These are phyloP conservation scores for Xestia c-nigrum DNA, from an alignment of 2,888 invertebrate species.

Conservation along the genomic window DNA sequence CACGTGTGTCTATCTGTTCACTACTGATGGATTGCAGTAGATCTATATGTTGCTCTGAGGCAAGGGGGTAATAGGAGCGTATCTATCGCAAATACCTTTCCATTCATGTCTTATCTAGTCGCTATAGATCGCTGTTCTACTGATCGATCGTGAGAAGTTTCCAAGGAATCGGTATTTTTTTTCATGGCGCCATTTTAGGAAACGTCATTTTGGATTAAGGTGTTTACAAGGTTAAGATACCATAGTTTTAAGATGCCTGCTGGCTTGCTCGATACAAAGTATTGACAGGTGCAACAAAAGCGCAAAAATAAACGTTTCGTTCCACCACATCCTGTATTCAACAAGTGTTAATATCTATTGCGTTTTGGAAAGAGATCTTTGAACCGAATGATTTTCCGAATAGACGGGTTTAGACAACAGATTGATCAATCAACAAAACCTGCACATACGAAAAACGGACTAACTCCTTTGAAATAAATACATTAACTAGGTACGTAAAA, in stretches of 20 bases:
- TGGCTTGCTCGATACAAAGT: background rate
- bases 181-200: background rate
- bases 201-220: background rate
- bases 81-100: slow-evolving; percentile 44
- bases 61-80: slow-evolving; percentile 52
- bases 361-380: background rate
- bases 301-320: no score
- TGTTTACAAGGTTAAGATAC: background rate
- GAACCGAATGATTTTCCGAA: background rate
- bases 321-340: background rate
- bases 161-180: background rate
- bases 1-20: slow-evolving; percentile 10
- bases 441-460: background rate
- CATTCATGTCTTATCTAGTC: slow-evolving; percentile 47
- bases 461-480: background rate
- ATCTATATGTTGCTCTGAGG: slow-evolving; percentile 18
- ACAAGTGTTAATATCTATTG: background rate
- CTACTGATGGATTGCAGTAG: slow-evolving; percentile 39
- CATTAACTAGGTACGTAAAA: no score
- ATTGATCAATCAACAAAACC: background rate
- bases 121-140: slow-evolving; percentile 24
- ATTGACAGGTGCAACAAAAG: background rate
- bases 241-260: background rate
- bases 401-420: background rate
- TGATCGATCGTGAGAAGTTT: slow-evolving; percentile 54